Base-by-base conservation (phyloP, 2,888 invertebrate genomes). In the Leptopilina drosophilae region DNA sequence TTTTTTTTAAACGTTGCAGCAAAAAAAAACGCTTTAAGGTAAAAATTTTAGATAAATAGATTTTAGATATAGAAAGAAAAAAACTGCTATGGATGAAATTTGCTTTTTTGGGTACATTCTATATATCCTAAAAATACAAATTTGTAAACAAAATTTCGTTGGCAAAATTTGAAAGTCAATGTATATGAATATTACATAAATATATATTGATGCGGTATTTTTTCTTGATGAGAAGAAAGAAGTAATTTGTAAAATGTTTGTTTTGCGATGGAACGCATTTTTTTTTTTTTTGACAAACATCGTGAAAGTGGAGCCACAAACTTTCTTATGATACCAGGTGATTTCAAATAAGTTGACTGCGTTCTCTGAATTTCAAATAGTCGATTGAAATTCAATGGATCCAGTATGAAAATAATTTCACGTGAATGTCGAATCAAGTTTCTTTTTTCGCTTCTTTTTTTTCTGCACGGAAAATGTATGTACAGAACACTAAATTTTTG, bases 301-400 rank as follows among this genome's bases (percentile, higher is more conserved):
- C 56, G 53, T 56, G 73, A 73, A 73, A 73, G 73, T 73, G n/a
- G n/a, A 33, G 33, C 33, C 56, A 26, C 33, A 7, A 33, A 26
- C 56, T 33, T 73, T 33, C 56, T 73, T 73, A 53, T 73, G 53
- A 53, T 56, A 73, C 56, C 53, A 56, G 56, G 56, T 56, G 56
- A 56, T 26, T 73, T 73, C 73, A n/a, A 33, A 56, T 73, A n/a
- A 69, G 53, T 46, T 69, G n/a, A 8, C 12, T n/a, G 53, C 73
- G 56, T 33, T 33, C 40, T 26, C 33, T 56, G 73, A 56, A 73
- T 73, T 56, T 73, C 33, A 56, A 73, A n/a, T 14, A 73, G 56
- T 73, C 53, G 7, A 73, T 73, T 73, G 33, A 56, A 73, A 73
- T 56, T 73, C 56, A 73, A 33, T 56, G 14, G 73, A 56, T 49